Evolutionary conservation across 1,140 invertebrate species (phyloP).

Genomic region (Probaryconus sp.): DNA sequence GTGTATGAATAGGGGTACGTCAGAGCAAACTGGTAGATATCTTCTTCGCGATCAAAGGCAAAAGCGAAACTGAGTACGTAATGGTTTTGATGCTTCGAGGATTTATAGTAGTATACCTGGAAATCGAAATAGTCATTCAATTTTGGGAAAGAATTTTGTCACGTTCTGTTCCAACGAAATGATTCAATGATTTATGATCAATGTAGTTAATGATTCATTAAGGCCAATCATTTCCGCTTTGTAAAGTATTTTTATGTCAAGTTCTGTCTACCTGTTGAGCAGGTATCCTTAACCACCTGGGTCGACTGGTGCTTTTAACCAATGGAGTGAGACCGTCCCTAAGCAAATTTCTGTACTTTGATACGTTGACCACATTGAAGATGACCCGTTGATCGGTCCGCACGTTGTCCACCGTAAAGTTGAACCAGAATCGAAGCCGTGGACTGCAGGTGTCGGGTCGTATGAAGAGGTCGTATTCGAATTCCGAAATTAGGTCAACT

Average conservation of each 20-base stretch:
- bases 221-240: too few relatives aligned
- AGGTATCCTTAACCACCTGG: conserved; percentile 88
- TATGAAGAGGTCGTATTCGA: conserved; percentile 97
- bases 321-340: conserved; percentile 94
- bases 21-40: conserved; percentile 95
- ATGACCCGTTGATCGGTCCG: conserved; percentile 95
- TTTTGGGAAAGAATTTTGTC: too few relatives aligned
- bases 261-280: conserved; percentile 83
- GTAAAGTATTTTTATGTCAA: background rate
- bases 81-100: conserved; percentile 91
- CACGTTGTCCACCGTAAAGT: conserved; percentile 98
- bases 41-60: conserved; percentile 95
- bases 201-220: too few relatives aligned
- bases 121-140: conserved; percentile 4
- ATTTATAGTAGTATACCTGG: conserved; percentile 96
- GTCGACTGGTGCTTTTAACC: conserved; percentile 92
- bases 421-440: conserved; percentile 96
- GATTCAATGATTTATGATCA: too few relatives aligned
- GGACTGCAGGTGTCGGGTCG: conserved; percentile 98
- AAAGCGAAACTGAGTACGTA: conserved; percentile 97
- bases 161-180: too few relatives aligned
- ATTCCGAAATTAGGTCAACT: conserved; percentile 95
- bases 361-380: conserved; percentile 98
- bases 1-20: conserved; percentile 97
- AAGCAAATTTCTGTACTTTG: conserved; percentile 93